These are phyloP conservation scores for Aporrectodea caliginosa DNA, from an alignment of 1,140 invertebrate species.

Conservation along the genomic window DNA sequence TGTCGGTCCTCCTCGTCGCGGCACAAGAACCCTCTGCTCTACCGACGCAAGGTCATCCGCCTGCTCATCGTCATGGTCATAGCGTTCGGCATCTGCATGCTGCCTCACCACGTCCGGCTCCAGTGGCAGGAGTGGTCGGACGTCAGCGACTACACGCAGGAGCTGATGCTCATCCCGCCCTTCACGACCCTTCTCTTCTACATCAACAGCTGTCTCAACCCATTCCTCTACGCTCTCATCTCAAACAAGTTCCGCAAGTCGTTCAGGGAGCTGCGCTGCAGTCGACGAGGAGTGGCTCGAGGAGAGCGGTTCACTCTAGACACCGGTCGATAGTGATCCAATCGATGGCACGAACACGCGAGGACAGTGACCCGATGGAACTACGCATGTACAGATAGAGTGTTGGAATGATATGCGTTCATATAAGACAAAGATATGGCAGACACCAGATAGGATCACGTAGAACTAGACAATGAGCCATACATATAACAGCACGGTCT, in stretches of 20 bases:
- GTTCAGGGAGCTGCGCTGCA: neutral
- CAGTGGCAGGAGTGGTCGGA: slow-evolving; percentile 59
- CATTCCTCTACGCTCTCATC: slow-evolving; percentile 74
- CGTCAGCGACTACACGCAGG: slow-evolving; percentile 61
- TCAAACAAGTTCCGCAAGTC: slow-evolving; percentile 60
- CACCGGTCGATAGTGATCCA: neutral
- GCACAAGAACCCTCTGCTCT: neutral
- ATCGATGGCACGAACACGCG: too few relatives aligned
- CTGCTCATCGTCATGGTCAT: slow-evolving; percentile 78
- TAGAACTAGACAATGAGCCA: too few relatives aligned
- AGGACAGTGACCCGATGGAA: too few relatives aligned
- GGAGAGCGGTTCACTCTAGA: neutral
- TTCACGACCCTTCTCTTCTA: slow-evolving; percentile 62
- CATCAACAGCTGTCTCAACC: slow-evolving; percentile 76
- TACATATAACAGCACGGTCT: too few relatives aligned
- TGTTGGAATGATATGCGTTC: too few relatives aligned
- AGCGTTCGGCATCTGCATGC: slow-evolving; percentile 77
- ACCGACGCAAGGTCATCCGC: slow-evolving; percentile 58
- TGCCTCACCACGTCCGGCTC: slow-evolving; percentile 72
- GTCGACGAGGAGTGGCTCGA: too few relatives aligned
- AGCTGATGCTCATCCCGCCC: neutral
- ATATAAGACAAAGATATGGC: too few relatives aligned
- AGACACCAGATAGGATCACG: too few relatives aligned
- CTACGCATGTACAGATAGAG: too few relatives aligned
- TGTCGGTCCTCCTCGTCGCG: neutral